phyloP scores from a whole-genome alignment of 37 sponge, comb jelly and placozoan species.

The Tethya wilhelma region DNA sequence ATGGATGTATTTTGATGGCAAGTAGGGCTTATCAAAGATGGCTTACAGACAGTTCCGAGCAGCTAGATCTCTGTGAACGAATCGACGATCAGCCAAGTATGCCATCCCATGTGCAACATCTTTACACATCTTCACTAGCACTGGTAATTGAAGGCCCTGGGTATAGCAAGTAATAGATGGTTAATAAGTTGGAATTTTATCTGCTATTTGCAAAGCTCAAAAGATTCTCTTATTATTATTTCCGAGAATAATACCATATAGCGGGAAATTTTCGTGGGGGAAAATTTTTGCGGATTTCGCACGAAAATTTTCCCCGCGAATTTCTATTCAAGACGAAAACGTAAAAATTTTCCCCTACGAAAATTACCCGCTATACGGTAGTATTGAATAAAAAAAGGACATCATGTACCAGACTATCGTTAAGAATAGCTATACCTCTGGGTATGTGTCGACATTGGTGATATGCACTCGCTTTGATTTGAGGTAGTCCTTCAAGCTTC shows the following conservation, averaged over 20 bases:
- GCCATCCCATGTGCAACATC: conserved; percentile 23
- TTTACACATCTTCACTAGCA: conserved; percentile 1
- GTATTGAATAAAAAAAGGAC: background rate
- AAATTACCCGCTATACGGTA: too few relatives aligned
- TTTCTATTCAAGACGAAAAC: too few relatives aligned
- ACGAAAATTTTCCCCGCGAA: too few relatives aligned
- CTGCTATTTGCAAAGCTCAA: too few relatives aligned
- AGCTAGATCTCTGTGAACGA: conserved; percentile 26
- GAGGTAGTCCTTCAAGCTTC: conserved; percentile 26
- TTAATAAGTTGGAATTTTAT: too few relatives aligned
- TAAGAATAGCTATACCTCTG: too few relatives aligned
- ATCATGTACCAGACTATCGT: too few relatives aligned
- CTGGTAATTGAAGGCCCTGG: background rate
- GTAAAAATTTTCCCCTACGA: too few relatives aligned
- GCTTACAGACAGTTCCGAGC: conserved; percentile 25
- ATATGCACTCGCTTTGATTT: conserved; percentile 3
- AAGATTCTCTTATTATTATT: background rate
- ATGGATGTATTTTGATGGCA: background rate
- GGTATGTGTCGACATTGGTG: conserved; percentile 6
- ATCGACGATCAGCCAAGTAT: background rate
- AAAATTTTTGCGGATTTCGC: too few relatives aligned
- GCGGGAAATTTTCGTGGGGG: too few relatives aligned
- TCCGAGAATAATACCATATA: too few relatives aligned
- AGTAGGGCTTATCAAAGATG: background rate
- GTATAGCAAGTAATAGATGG: background rate